A percentile compares a stretch with the other conserved stretches of the same genome.
These are phyloP conservation scores for Morinoia aosen DNA, from an alignment of 2,888 invertebrate species.

Conservation along the genomic window DNA sequence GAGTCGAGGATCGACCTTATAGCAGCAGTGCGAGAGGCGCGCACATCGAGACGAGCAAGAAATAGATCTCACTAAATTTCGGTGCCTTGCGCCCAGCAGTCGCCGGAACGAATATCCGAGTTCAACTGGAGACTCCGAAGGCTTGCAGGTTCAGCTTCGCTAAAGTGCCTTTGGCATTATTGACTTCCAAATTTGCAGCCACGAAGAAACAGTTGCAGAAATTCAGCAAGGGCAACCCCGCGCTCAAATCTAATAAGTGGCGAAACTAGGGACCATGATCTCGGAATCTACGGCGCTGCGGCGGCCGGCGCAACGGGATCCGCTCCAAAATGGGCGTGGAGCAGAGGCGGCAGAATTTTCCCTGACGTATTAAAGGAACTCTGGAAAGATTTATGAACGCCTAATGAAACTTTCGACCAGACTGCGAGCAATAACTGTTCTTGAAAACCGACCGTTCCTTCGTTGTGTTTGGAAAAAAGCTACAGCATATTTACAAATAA, in stretches of 20 bases:
- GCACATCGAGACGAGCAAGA: neutral
- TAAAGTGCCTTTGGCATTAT: constrained; percentile 38
- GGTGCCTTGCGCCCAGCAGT: neutral
- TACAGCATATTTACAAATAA: neutral
- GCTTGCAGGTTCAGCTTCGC: neutral
- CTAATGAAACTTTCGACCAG: neutral
- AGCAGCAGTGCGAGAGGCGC: neutral
- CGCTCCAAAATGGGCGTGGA: neutral
- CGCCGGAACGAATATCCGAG: neutral
- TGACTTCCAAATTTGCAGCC: constrained; percentile 43
- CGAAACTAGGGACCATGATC: neutral
- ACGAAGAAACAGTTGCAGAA: constrained; percentile 16
- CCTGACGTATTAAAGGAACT: neutral
- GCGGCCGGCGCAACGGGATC: neutral
- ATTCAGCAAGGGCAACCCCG: neutral
- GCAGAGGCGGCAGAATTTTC: neutral
- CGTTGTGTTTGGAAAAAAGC: neutral
- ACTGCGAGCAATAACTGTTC: constrained; percentile 17
- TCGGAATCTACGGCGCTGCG: neutral
- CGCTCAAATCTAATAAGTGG: constrained; percentile 34
- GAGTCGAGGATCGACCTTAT: neutral
- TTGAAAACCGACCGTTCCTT: neutral
- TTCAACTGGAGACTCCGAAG: neutral
- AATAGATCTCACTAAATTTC: neutral
- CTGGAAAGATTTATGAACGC: constrained; percentile 7